Evolutionary conservation across 2,888 invertebrate genomes (phyloP), one percentile per base, ranked within the genome.

Genomic region (Cephalotes varians): DNA sequence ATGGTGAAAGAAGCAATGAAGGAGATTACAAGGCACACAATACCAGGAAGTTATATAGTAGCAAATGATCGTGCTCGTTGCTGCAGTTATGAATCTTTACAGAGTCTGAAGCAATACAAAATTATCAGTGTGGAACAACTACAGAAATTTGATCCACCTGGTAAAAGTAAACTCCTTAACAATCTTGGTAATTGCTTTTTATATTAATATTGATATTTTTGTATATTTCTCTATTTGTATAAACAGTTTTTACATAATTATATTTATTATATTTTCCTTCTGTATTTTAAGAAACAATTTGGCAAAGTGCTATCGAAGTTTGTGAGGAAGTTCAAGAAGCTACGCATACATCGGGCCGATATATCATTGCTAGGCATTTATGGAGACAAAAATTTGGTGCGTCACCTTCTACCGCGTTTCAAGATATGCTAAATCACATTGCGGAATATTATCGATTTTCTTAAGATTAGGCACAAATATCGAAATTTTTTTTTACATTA

Each of bases 301-400:
- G 97, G 97, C 95, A 95, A n/a, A 95, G 96, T 51, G 96, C 96
- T 7, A 93, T 96, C n/a, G 93, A 95, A 18, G 94, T 97, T 34
- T 97, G 97, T 91, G 95, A 95, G 83, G 95, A 95, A 85, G 94
- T 95, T 56, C 96, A 96, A 91, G 95, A 95, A 79, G 91, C 94
- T 40, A 94, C 93, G 1, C 92, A 92, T 31, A 87, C 91, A 7
- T 88, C 92, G 71, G 94, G 94, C 3, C 93, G 94, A 77, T 93
- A 93, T 82, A 92, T 94, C 82, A 92, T 95, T 54, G 91, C 94
- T 12, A 95, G 94, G 64, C 91, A 95, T 87, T 92, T 95, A 64
- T 95, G 95, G 95, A 93, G 95, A 80, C 95, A 95, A 85, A 94
- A 94, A 88, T 95, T 95, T 90, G 94, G 94, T 47, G 88, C 93